Evolutionary conservation across 1,140 invertebrate species (phyloP).

Genomic region (Lucilia cuprina): DNA sequence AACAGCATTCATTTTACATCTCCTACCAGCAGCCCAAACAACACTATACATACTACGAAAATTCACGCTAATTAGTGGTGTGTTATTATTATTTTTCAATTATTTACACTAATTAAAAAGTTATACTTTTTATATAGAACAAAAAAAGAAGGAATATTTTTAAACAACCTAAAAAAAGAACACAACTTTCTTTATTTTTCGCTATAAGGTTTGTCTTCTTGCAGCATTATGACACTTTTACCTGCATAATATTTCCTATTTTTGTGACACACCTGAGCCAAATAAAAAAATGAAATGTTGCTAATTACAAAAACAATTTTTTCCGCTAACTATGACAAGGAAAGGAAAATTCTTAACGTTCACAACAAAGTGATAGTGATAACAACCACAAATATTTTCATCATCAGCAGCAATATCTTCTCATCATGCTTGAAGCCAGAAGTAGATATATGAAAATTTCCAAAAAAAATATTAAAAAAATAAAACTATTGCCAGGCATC

Average conservation of each 20-base stretch:
- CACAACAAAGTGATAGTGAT: not conserved
- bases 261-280: too few relatives aligned
- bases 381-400: constrained; percentile 24
- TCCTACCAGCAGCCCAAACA: too few relatives aligned
- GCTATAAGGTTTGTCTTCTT: too few relatives aligned
- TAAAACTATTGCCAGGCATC: constrained; percentile 16
- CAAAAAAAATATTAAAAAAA: too few relatives aligned
- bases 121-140: not conserved
- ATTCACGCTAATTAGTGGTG: constrained; percentile 24
- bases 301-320: constrained; percentile 26
- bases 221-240: too few relatives aligned
- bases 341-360: not conserved
- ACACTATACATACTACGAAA: not conserved
- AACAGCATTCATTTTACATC: too few relatives aligned
- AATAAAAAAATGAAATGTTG: not conserved
- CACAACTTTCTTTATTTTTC: too few relatives aligned
- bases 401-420: not conserved
- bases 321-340: not conserved
- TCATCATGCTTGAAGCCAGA: too few relatives aligned
- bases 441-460: too few relatives aligned
- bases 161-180: too few relatives aligned
- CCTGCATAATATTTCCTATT: too few relatives aligned
- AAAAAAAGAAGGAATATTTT: too few relatives aligned
- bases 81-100: constrained; percentile 26
- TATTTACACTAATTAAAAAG: constrained; percentile 33